These are phyloP conservation scores for Salvelinus alpinus DNA, from an alignment of 2,113 vertebrate genomes.

Conservation along the genomic window DNA sequence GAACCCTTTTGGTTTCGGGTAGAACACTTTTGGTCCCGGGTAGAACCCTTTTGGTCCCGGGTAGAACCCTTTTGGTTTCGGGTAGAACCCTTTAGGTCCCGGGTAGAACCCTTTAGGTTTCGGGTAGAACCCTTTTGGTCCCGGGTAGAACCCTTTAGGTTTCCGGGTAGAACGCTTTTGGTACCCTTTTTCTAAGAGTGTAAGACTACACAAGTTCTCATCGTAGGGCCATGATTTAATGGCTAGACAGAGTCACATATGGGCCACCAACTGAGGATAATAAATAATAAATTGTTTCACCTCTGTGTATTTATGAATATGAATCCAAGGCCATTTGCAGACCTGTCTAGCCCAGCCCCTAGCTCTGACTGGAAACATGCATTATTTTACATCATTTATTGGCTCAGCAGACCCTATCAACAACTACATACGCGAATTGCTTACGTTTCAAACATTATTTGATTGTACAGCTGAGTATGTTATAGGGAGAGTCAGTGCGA, in stretches of 20 bases:
- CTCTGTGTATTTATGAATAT: constrained; percentile 29
- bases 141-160: too few species aligned
- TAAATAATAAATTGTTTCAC: constrained; percentile 35
- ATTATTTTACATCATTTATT: constrained; percentile 1
- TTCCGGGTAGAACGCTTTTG: too few species aligned
- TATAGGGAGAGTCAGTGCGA: neutral
- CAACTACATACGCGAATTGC: neutral
- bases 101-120: too few species aligned
- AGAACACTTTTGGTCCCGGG: too few species aligned
- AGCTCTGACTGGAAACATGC: constrained; percentile 1
- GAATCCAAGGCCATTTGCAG: constrained; percentile 18
- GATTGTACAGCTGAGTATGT: neutral
- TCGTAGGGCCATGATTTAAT: constrained; percentile 6
- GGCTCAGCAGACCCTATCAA: neutral
- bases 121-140: too few species aligned
- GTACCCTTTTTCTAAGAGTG: too few species aligned
- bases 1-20: too few species aligned
- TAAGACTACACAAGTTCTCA: neutral
- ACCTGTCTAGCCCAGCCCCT: neutral
- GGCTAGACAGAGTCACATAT: constrained; percentile 36
- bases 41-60: too few species aligned
- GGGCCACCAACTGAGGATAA: constrained; percentile 44
- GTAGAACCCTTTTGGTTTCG: too few species aligned
- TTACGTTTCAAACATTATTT: neutral
- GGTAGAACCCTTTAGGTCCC: too few species aligned